Conservation (phyloP, 2,888 invertebrate species). For the Atethmia centrago region DNA sequence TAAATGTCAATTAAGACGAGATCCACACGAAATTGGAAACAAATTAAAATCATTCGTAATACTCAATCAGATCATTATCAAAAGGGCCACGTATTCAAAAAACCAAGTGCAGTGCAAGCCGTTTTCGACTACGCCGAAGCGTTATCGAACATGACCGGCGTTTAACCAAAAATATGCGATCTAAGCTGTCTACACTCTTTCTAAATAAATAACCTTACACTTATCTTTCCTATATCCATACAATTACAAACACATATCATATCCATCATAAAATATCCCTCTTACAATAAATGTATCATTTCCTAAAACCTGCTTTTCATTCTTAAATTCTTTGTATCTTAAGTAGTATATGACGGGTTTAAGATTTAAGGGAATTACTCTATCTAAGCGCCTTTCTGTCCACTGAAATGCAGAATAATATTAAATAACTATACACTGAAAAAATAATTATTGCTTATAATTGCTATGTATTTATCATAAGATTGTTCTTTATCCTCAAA, state of each 20-base stretch:
- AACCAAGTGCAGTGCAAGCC: not conserved
- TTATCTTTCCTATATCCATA: constrained; percentile 42
- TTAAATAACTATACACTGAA: constrained; percentile 1
- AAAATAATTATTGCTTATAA: constrained; percentile 12
- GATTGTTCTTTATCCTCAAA: not conserved
- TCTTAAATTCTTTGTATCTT: constrained; percentile 35
- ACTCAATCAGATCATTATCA: constrained; percentile 21
- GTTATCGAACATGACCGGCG: not conserved
- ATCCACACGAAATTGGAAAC: constrained; percentile 27
- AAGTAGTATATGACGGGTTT: constrained; percentile 66
- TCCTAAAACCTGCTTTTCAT: constrained; percentile 13
- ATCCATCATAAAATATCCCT: constrained; percentile 50
- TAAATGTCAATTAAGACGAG: constrained; percentile 29
- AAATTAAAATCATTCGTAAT: constrained; percentile 12
- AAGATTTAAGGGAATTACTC: constrained; percentile 55
- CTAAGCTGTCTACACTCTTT: constrained; percentile 12
- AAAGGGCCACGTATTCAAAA: not conserved
- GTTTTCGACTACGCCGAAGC: not conserved
- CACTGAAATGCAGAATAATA: constrained; percentile 38
- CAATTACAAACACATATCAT: constrained; percentile 31
- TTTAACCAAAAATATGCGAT: not conserved
- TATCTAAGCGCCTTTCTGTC: constrained; percentile 61
- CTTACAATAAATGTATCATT: constrained; percentile 32
- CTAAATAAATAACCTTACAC: constrained; percentile 22
- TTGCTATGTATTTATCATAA: not conserved